Percentiles rank a stretch among this genome's conserved stretches.
These are phyloP conservation scores for Wasmannia auropunctata DNA, from an alignment of 1,140 invertebrate species.

Conservation along the genomic window DNA sequence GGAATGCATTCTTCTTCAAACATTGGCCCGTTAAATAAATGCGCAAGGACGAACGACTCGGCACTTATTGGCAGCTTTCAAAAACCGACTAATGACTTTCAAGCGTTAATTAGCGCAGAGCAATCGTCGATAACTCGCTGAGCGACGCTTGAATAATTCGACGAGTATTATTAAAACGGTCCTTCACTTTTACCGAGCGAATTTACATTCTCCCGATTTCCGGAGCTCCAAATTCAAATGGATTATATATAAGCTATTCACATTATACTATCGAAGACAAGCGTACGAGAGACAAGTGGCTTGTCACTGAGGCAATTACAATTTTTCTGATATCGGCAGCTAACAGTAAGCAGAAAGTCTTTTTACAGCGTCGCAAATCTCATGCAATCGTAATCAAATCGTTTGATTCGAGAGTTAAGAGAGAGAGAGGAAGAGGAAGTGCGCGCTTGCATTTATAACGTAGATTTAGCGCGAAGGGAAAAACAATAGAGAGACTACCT, in stretches of 20 bases:
- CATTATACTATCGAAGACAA: conserved; percentile 11
- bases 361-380: background rate
- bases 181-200: conserved; percentile 6
- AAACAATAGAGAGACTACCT: conserved; percentile 71
- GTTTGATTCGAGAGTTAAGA: background rate
- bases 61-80: conserved; percentile 27
- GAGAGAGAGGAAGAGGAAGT: conserved; percentile 2
- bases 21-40: conserved; percentile 31
- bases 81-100: conserved; percentile 34
- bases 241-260: background rate
- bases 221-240: background rate
- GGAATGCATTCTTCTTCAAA: background rate
- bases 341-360: background rate
- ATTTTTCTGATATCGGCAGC: conserved; percentile 5
- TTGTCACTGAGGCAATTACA: background rate
- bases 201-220: conserved; percentile 7
- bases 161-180: conserved; percentile 33
- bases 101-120: conserved; percentile 30
- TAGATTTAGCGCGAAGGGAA: conserved; percentile 6
- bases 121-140: conserved; percentile 1
- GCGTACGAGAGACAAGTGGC: background rate
- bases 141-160: conserved; percentile 44
- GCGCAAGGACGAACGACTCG: conserved; percentile 37
- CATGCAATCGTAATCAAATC: conserved; percentile 29
- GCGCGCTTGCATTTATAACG: background rate